Percentiles rank a stretch among this genome's conserved stretches.
Conservation (phyloP, 1,140 invertebrate species). For the Cecropterus lyciades region DNA sequence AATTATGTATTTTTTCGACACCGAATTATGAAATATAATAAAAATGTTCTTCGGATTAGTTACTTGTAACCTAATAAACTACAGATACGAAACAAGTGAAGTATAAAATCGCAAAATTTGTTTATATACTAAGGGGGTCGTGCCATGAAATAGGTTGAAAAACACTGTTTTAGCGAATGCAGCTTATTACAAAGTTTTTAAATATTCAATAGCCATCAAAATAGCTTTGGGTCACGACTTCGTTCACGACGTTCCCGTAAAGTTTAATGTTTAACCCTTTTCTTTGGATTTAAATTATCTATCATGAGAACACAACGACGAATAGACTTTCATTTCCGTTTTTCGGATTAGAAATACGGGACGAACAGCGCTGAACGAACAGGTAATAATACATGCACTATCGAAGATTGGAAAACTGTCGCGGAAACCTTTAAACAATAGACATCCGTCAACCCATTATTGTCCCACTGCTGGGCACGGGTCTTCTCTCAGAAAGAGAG, state of each 20-base stretch:
- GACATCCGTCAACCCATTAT: too few species aligned
- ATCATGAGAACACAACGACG: conserved; percentile 16
- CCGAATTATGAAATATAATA: too few species aligned
- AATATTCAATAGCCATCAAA: conserved; percentile 30
- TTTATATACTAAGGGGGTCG: too few species aligned
- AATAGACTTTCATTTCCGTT: conserved; percentile 33
- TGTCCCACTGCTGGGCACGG: too few species aligned
- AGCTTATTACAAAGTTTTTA: conserved; percentile 12
- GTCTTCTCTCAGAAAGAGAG: too few species aligned
- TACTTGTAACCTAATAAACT: too few species aligned
- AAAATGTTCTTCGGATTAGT: too few species aligned
- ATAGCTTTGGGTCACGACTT: conserved; percentile 17
- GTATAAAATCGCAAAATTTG: too few species aligned
- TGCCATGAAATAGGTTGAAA: too few species aligned
- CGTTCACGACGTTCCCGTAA: conserved; percentile 18
- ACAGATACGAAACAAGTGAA: too few species aligned
- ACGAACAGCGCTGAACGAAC: conserved; percentile 17
- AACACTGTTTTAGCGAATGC: neutral
- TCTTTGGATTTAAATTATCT: conserved; percentile 27
- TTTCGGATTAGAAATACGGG: conserved; percentile 28
- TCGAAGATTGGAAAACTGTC: conserved; percentile 24
- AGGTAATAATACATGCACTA: conserved; percentile 23
- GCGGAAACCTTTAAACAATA: conserved; percentile 11
- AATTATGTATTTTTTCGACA: too few species aligned
- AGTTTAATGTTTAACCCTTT: conserved; percentile 15